Evolutionary conservation across 2,113 vertebrate genomes (phyloP).

Genomic region (Oenanthe oenanthe): DNA sequence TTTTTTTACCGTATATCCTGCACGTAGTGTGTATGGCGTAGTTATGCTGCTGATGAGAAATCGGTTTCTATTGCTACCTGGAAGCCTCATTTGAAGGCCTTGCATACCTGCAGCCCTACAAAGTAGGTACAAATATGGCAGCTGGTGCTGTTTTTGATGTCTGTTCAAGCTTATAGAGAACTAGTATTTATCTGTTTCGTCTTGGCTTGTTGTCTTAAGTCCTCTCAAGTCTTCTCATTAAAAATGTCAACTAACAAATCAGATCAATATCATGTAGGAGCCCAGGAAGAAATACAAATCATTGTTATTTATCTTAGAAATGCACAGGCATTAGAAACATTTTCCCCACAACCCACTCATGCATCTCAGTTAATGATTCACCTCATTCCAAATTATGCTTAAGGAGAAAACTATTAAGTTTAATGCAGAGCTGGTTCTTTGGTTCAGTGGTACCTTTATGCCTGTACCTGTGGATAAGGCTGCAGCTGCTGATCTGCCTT

Average conservation of each 20-base stretch:
- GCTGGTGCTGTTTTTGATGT: constrained; percentile 78
- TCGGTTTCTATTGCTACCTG: constrained; percentile 99
- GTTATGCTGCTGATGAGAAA: constrained; percentile 99
- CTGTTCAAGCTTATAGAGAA: constrained; percentile 70
- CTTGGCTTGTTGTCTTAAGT: constrained; percentile 48
- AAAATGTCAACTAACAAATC: constrained; percentile 52
- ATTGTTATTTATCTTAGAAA: background rate
- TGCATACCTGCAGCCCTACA: constrained; percentile 99
- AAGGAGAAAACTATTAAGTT: background rate
- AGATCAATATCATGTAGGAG: constrained; percentile 41
- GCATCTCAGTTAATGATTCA: background rate
- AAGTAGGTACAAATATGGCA: constrained; percentile 95
- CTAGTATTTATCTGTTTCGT: constrained; percentile 51
- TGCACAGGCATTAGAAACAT: background rate
- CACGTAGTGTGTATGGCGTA: constrained; percentile 98
- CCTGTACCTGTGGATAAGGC: background rate
- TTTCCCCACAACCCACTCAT: background rate
- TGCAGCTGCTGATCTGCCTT: background rate
- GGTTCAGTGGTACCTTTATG: background rate
- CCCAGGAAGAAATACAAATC: background rate
- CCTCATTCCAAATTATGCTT: background rate
- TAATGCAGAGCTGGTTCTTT: background rate
- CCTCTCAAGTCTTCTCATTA: constrained; percentile 2
- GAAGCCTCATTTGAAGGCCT: constrained; percentile 99
- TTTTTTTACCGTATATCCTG: constrained; percentile 77